These are phyloP conservation scores for Seriola quinqueradiata DNA, from an alignment of 2,113 vertebrate species.

Conservation along the genomic window DNA sequence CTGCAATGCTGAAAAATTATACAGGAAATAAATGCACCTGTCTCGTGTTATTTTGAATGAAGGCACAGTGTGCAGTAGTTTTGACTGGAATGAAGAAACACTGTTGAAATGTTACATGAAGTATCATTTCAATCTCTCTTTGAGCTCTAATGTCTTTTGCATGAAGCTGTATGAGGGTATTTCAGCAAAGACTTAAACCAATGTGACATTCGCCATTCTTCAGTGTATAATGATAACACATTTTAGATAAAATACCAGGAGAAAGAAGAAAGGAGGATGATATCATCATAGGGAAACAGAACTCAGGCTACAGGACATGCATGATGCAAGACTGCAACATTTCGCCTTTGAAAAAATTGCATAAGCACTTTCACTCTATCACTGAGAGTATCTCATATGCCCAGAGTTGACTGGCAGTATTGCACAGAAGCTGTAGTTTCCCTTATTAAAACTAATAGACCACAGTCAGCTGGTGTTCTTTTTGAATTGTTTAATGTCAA, in stretches of 20 bases:
- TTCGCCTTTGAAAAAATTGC: not conserved
- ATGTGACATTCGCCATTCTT: constrained; percentile 10
- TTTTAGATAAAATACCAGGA: constrained; percentile 29
- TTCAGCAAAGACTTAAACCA: constrained; percentile 40
- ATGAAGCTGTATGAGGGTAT: constrained; percentile 13
- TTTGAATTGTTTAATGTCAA: not conserved
- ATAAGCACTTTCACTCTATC: constrained; percentile 2
- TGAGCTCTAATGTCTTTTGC: constrained; percentile 46
- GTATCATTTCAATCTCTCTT: constrained; percentile 36
- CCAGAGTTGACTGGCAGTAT: not conserved
- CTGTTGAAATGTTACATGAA: constrained; percentile 31
- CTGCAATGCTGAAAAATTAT: not conserved
- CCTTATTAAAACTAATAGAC: constrained; percentile 11
- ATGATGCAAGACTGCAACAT: constrained; percentile 59
- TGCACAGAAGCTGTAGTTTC: constrained; percentile 4
- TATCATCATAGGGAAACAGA: constrained; percentile 51
- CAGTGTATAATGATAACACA: constrained; percentile 16
- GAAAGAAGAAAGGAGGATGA: constrained; percentile 46
- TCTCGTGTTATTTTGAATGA: constrained; percentile 6
- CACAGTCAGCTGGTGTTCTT: not conserved
- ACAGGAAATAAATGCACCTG: not conserved
- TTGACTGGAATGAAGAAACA: constrained; percentile 5
- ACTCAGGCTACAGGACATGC: not conserved
- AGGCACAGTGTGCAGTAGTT: not conserved
- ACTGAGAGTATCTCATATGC: constrained; percentile 19